phyloP scores from a whole-genome alignment of 2,113 vertebrate genomes.

The Chionis minor region DNA sequence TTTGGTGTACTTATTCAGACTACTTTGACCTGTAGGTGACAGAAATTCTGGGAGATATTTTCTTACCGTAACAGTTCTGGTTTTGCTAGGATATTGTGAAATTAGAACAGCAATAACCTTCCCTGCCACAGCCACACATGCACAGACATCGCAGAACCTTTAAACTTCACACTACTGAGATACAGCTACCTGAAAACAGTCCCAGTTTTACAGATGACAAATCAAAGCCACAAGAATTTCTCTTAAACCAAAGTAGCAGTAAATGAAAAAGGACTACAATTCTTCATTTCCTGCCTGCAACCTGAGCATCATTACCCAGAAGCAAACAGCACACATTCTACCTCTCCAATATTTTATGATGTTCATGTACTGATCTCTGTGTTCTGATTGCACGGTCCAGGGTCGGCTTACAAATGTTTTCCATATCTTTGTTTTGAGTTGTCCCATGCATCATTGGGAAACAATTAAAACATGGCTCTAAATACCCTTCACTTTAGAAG shows the following conservation, averaged over 20 bases:
- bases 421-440: neutral
- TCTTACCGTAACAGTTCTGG: neutral
- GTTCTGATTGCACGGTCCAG: neutral
- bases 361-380: fast-evolving
- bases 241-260: neutral
- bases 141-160: neutral
- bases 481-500: neutral
- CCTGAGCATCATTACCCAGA: neutral
- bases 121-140: neutral
- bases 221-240: neutral
- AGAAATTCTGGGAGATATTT: neutral
- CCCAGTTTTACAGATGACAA: neutral
- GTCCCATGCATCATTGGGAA: neutral
- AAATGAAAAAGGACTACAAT: neutral
- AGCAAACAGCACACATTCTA: neutral
- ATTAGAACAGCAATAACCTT: neutral
- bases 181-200: neutral
- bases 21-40: neutral
- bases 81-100: neutral
- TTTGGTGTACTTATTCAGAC: neutral
- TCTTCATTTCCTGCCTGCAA: conserved; percentile 11
- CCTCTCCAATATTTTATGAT: neutral
- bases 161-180: neutral
- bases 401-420: neutral
- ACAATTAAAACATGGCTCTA: neutral